phyloP scores from a whole-genome alignment of 2,113 vertebrate species.

The Microtus montanus region DNA sequence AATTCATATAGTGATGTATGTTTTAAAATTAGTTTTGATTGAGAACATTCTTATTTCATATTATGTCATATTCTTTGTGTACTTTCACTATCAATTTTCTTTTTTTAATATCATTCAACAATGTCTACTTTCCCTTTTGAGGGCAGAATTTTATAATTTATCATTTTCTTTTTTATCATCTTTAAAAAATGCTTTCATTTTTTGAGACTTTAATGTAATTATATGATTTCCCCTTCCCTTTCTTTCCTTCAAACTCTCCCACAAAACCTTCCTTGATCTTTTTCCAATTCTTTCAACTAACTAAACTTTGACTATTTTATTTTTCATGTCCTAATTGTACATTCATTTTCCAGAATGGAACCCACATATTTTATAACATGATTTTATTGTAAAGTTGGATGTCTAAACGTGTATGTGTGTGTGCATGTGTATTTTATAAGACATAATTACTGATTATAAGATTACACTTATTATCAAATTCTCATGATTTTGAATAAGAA shows the following conservation, averaged over 20 bases:
- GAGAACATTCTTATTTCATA: neutral
- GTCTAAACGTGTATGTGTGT: neutral
- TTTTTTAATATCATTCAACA: neutral
- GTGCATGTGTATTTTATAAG: neutral
- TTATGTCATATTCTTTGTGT: neutral
- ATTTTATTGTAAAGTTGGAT: neutral
- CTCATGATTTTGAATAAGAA: neutral
- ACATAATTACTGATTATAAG: neutral
- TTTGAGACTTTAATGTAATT: neutral
- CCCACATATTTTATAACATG: neutral
- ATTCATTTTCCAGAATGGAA: constrained; percentile 11
- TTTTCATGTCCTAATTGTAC: neutral
- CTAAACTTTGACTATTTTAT: constrained; percentile 3
- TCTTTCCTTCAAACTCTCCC: neutral
- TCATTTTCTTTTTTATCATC: neutral
- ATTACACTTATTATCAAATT: neutral
- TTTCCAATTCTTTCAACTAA: neutral
- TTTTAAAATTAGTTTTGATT: neutral
- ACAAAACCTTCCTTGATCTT: neutral
- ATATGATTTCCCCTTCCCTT: neutral
- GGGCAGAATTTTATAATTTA: neutral
- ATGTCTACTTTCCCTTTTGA: neutral
- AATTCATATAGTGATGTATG: neutral
- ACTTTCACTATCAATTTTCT: neutral
- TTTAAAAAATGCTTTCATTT: neutral